phyloP scores from a whole-genome alignment of 2,888 invertebrate genomes.

The Mechanitis mazaeus region DNA sequence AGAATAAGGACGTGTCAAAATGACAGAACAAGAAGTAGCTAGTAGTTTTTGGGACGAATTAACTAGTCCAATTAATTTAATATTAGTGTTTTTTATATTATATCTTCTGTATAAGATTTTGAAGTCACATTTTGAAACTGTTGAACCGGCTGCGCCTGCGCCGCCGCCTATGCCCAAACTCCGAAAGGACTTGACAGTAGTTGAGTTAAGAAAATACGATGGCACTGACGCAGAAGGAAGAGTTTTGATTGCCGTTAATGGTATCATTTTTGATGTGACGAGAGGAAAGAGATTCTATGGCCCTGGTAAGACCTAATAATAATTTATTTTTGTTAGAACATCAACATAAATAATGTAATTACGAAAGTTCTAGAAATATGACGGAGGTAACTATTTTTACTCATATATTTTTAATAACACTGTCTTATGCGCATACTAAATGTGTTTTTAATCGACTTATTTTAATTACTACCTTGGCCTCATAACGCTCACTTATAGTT shows the following conservation, averaged over 20 bases:
- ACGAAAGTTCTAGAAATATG: too few species aligned
- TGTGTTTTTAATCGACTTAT: too few species aligned
- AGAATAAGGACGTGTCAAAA: slow-evolving; percentile 34
- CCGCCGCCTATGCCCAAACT: slow-evolving; percentile 84
- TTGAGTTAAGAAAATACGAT: slow-evolving; percentile 89
- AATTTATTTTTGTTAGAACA: background rate
- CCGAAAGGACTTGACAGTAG: slow-evolving; percentile 91
- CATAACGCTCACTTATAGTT: too few species aligned
- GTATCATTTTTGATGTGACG: slow-evolving; percentile 96
- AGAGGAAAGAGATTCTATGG: slow-evolving; percentile 94
- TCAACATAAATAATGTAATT: too few species aligned
- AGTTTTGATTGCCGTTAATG: slow-evolving; percentile 94
- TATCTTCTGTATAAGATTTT: slow-evolving; percentile 80
- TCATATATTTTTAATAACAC: too few species aligned
- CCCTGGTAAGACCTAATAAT: slow-evolving; percentile 80
- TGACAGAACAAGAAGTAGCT: slow-evolving; percentile 41
- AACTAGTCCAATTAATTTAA: slow-evolving; percentile 62
- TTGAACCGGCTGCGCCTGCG: slow-evolving; percentile 50
- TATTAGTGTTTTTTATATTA: slow-evolving; percentile 57
- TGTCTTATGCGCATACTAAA: too few species aligned
- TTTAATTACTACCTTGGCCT: too few species aligned
- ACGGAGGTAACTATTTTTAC: too few species aligned
- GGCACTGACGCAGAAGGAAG: slow-evolving; percentile 91
- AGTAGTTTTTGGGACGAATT: slow-evolving; percentile 64
- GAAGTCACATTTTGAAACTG: slow-evolving; percentile 64